These are phyloP conservation scores for Halisarca cf. caerulea DNA, from an alignment of 37 sponge, comb jelly and placozoan species.

Conservation along the genomic window DNA sequence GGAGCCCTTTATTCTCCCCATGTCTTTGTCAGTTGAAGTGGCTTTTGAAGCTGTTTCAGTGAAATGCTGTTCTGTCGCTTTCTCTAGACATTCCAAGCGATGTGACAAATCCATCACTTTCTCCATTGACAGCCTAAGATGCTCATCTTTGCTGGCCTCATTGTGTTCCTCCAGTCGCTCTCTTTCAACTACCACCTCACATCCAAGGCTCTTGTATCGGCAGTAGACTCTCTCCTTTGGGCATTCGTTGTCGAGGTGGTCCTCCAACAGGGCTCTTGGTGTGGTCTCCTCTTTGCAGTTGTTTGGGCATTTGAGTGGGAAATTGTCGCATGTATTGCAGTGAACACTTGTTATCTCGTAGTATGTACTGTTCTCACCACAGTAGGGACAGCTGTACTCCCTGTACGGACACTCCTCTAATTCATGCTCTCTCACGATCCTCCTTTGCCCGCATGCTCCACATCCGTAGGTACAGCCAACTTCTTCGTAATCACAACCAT, in stretches of 20 bases:
- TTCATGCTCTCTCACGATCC: neutral
- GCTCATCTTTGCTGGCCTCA: neutral
- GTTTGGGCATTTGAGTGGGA: neutral
- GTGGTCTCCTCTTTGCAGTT: neutral
- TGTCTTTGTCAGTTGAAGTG: too few species aligned
- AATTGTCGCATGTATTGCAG: neutral
- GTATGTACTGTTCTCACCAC: neutral
- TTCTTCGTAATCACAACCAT: neutral
- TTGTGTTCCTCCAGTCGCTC: neutral
- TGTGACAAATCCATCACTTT: neutral
- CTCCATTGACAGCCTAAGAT: slow-evolving; percentile 32
- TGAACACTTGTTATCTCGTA: neutral
- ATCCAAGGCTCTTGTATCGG: slow-evolving; percentile 15
- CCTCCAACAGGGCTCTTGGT: neutral
- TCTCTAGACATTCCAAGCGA: too few species aligned
- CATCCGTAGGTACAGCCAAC: neutral
- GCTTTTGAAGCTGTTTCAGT: too few species aligned
- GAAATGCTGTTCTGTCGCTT: too few species aligned
- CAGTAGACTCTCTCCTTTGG: neutral
- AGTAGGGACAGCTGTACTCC: neutral
- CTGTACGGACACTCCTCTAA: neutral
- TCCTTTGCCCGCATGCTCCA: neutral
- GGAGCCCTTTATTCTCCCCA: too few species aligned
- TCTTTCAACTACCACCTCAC: neutral
- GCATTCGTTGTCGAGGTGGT: neutral